Base-by-base conservation (phyloP, 1,140 invertebrate genomes). In the Drosophila leontia region DNA sequence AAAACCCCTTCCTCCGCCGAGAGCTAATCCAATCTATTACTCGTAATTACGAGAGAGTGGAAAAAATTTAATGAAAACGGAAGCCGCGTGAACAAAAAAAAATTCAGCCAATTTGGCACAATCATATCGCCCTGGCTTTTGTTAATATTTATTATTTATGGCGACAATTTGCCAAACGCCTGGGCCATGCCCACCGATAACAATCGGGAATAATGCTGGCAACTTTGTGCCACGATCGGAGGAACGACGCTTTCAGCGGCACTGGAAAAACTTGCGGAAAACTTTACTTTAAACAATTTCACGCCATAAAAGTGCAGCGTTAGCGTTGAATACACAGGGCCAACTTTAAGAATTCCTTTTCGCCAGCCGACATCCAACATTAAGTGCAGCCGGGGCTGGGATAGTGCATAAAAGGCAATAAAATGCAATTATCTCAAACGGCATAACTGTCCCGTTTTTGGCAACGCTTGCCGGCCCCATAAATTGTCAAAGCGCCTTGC, bases 381-480 rank as follows among this genome's bases (percentile, higher is more conserved):
- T 86, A 86, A 80, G 76, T 86, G 60, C 75, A 82, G 79, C 79
- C 42, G 58, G 71, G 63, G 56, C 56, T 57, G 50, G 44, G 75
- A 60, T 63, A 86, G 84, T 86, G 68, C 64, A 86, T 86, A 86
- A 86, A 86, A 83, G 84, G 84, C 83, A 86, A 86, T 86, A 88
- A 86, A 86, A 86, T 86, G 83, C 83, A 86, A 86, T 86, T 86
- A 86, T 86, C 83, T 86, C 83, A 86, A 86, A 86, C 71, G 83
- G 83, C 83, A 86, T 86, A 87, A 86, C 85, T 87, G 83, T 86
- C 83, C 62, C 75, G 75, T 77, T 78, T 83, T 86, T 86, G 83
- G 83, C 83, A 86, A 83, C 83, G 80, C 75, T 85, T 74, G 68
- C 82, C 64, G 56, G 83, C 78, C 82, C 74, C 82, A 86, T 88